Evolutionary conservation across 2,888 invertebrate genomes (phyloP), one percentile per base, ranked within the genome.

Genomic region (Megamerina dolium): DNA sequence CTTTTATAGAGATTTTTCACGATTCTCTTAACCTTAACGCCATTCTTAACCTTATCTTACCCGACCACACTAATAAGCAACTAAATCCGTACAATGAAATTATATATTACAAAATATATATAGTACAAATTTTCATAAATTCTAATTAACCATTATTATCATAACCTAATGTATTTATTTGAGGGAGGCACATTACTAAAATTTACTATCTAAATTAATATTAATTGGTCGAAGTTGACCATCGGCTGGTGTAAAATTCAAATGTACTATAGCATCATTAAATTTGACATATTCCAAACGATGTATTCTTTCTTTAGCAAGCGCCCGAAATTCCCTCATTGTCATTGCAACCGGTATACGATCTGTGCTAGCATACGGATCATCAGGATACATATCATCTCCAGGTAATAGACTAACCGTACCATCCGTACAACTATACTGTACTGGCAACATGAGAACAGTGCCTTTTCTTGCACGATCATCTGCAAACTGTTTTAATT

Each of bases 331-430:
- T 17, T 66, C 58, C 10, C 64, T 60, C 4, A 68, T 56, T 10
- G 61, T 59, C 5, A 61, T 42, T 3, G 59, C 55, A 1, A 61
- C 51, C 5, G 59, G 50, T 2, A 60, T 59, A 21, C 46, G 21
- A 1, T 63, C 56, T 10, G 43, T 27, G 12, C 50, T 55, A 10
- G 46, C 47, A 49, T 73, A 66, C 1, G 72, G 66, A 48, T 68
- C 50, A 23, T 53, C 47, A 5, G 75, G 75, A 59, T 76, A 76
- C 18, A 68, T 54, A 46, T 72, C 74, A 55, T 77, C 77, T 5
- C 82, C 85, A 58, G 83, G 83, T 39, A 84, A 60, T 43, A 82
- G 50, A 29, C 68, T 64, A 3, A 82, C 57, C 9, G 56, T 30
- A 18, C 85, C 85, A 74, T 86, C 79, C 41, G 70, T 74, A 37